phyloP scores from a whole-genome alignment of 2,797 vertebrate genomes.

The Gallinago stenura region DNA sequence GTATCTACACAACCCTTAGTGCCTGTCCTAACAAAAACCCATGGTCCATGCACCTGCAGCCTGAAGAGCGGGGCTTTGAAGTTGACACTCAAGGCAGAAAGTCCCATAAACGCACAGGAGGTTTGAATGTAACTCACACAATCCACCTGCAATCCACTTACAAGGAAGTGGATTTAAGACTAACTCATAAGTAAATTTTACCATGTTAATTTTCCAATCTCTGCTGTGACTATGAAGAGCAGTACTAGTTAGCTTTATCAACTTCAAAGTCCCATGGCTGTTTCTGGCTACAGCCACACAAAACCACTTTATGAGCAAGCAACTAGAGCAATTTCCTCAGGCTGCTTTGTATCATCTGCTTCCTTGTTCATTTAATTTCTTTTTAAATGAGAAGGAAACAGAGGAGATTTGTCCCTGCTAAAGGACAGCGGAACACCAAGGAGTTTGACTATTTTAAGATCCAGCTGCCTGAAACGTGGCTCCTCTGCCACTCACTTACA shows the following conservation, averaged over 20 bases:
- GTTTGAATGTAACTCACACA: background rate
- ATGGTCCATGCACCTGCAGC: background rate
- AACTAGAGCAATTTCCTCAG: constrained; percentile 5
- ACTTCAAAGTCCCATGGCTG: background rate
- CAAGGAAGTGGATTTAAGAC: background rate
- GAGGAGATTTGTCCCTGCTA: background rate
- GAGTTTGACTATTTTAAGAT: background rate
- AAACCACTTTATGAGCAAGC: background rate
- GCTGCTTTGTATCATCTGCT: constrained; percentile 22
- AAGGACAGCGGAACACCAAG: background rate
- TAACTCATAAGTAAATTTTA: background rate
- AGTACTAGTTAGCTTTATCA: background rate
- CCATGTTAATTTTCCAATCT: background rate
- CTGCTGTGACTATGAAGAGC: background rate
- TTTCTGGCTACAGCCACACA: background rate
- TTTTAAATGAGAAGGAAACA: background rate
- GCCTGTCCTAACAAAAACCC: background rate
- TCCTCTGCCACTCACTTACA: background rate
- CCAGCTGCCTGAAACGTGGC: background rate
- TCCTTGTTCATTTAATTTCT: background rate
- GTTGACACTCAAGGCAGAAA: background rate
- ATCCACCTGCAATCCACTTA: background rate
- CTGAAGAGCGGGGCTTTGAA: background rate
- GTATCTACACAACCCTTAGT: background rate
- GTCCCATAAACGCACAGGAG: accelerated